Evolutionary conservation across 2,113 vertebrate species (phyloP), one percentile per base, ranked within the genome.

Genomic region (Dasyprocta punctata): DNA sequence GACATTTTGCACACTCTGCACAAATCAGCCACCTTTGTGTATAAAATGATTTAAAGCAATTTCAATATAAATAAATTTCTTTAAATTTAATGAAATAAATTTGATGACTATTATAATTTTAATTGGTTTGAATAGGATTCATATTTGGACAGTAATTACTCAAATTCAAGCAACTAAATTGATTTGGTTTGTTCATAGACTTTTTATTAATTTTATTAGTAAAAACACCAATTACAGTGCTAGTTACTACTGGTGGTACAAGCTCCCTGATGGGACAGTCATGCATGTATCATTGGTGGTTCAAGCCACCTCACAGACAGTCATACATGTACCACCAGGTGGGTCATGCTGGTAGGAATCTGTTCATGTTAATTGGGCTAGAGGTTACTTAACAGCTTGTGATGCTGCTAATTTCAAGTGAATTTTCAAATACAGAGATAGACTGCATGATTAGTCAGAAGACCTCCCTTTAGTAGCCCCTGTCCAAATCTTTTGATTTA

Each of bases 391-490:
- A 7, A 54, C 38, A 87, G 13, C 58, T 80, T 78, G 4, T 49
- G 82, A 73, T 38, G 26, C 47, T 90, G 38, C 44, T 89, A 28
- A 75, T 86, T 94, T 92, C 67, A 92, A 71, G 65, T 94, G 71
- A 83, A 61, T 89, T 94, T 92, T 94, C n/a, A 71, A 75, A 87
- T 81, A 13, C 28, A 80, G 89, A 49, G 69, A 36, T 85, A 75
- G 17, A 83, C 20, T 90, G 2, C 2, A 71, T 0, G 80, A 52
- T 93, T 86, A 86, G 4, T 71, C 63, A 58, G 30, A 95, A 78
- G 67, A 78, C 65, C 38, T 94, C 49, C 28, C 2, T 97, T 93
- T 95, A 5, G 73, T 97, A 92, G 69, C n/a, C n/a, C 38, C 36
- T 65, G 4, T 41, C 47, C 38, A 91, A 17, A 82, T 86, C 60